Conservation (phyloP, 1,140 invertebrate genomes). For the Drepana arcuata region DNA sequence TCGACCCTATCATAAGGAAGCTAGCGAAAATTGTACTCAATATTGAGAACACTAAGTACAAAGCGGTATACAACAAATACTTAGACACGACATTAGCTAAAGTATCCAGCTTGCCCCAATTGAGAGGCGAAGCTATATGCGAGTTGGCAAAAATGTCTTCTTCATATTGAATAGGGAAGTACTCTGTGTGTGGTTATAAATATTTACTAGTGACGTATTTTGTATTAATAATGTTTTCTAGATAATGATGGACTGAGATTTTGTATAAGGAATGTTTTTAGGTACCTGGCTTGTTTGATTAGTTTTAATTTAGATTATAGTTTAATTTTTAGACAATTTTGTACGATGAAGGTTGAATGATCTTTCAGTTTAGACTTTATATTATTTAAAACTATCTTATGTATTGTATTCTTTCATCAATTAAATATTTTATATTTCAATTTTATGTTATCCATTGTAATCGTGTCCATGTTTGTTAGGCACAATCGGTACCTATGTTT, state of each 20-base stretch:
- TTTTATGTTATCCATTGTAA: too few species aligned
- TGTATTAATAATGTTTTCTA: conserved; percentile 13
- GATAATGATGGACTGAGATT: conserved; percentile 28
- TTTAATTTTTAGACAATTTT: conserved; percentile 21
- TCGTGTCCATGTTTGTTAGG: too few species aligned
- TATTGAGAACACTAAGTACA: conserved; percentile 74
- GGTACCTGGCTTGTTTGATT: conserved; percentile 37
- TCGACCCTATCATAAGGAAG: conserved; percentile 74
- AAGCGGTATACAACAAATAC: conserved; percentile 77
- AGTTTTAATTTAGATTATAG: conserved; percentile 29
- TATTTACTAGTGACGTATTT: conserved; percentile 6
- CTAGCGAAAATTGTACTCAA: conserved; percentile 74
- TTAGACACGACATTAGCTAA: conserved; percentile 73
- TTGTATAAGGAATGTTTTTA: conserved; percentile 40
- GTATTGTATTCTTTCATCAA: too few species aligned
- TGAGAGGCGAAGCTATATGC: conserved; percentile 56
- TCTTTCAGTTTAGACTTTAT: too few species aligned
- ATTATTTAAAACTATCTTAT: too few species aligned
- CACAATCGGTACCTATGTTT: too few species aligned
- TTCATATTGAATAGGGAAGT: too few species aligned
- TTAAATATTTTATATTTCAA: too few species aligned
- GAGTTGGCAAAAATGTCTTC: conserved; percentile 31
- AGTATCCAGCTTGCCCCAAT: conserved; percentile 73
- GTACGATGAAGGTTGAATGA: too few species aligned
- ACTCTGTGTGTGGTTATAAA: too few species aligned